Conservation (phyloP, 53 echinoderm and acorn worm species). For the Zoroaster sp. region DNA sequence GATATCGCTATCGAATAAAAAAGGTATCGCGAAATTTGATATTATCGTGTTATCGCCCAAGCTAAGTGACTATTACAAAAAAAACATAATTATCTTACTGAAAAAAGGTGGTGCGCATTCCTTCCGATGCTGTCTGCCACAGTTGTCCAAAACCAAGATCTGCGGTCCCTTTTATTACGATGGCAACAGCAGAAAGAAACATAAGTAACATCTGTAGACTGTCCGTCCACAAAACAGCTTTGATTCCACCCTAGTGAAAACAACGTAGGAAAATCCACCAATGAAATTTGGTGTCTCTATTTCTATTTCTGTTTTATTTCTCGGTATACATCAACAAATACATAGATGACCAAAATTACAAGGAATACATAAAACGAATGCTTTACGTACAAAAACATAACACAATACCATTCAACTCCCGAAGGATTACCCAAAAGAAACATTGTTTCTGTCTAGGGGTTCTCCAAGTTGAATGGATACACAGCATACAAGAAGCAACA, state of each 20-base stretch:
- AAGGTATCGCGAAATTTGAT: not conserved
- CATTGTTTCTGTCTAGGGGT: too few relatives aligned
- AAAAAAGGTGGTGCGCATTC: slow-evolving; percentile 1
- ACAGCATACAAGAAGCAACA: too few relatives aligned
- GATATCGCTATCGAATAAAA: not conserved
- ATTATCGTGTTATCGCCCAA: not conserved
- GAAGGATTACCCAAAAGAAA: too few relatives aligned
- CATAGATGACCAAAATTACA: too few relatives aligned
- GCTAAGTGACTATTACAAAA: not conserved
- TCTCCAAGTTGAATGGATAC: too few relatives aligned
- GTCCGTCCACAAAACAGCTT: slow-evolving; percentile 39
- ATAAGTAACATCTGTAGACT: slow-evolving; percentile 29
- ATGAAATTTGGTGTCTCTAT: too few relatives aligned
- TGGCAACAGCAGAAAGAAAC: not conserved
- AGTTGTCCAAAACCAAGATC: not conserved
- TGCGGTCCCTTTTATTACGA: not conserved
- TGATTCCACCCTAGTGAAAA: slow-evolving; percentile 46
- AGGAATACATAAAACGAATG: too few relatives aligned
- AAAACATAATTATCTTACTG: not conserved
- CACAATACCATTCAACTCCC: too few relatives aligned
- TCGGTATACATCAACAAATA: too few relatives aligned
- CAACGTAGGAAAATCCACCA: too few relatives aligned
- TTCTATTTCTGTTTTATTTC: too few relatives aligned
- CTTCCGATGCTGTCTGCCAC: not conserved
- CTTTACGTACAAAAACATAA: too few relatives aligned